These are phyloP conservation scores for Chiridota heheva DNA, from an alignment of 35 echinoderm and acorn worm genomes.

Conservation along the genomic window DNA sequence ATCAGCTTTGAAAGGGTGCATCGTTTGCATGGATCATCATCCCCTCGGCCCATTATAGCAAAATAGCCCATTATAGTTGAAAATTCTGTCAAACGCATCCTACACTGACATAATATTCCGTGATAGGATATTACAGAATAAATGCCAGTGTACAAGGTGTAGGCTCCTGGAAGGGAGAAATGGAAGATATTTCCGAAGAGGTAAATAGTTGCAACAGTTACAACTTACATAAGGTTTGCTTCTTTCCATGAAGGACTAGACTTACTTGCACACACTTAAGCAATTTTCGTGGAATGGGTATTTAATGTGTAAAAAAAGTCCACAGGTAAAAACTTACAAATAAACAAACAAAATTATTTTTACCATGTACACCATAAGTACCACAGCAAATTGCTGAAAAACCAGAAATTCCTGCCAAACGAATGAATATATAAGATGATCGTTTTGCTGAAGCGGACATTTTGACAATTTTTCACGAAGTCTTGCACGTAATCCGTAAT, in stretches of 20 bases:
- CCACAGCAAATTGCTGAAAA: slow-evolving; percentile 63
- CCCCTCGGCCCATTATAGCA: too few relatives aligned
- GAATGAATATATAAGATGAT: slow-evolving; percentile 53
- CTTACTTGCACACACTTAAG: neutral
- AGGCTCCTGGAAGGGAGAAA: too few relatives aligned
- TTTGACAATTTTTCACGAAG: too few relatives aligned
- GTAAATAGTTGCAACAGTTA: neutral
- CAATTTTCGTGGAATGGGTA: neutral
- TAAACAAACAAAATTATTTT: neutral
- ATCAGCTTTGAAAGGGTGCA: too few relatives aligned
- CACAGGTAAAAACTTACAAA: neutral
- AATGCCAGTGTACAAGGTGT: too few relatives aligned
- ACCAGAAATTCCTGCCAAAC: slow-evolving; percentile 75
- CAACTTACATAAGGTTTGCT: neutral
- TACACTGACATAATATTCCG: too few relatives aligned
- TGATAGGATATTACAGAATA: too few relatives aligned
- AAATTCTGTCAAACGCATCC: too few relatives aligned
- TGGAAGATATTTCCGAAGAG: neutral
- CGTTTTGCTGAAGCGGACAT: slow-evolving; percentile 36
- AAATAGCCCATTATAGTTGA: too few relatives aligned
- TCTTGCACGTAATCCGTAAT: too few relatives aligned
- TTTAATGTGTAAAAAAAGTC: neutral
- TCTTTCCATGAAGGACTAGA: neutral
- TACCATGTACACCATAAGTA: slow-evolving; percentile 78
- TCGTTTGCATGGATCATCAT: too few relatives aligned